Base-by-base conservation (phyloP, 1,140 invertebrate species). In the Rhagoletis zephyria region DNA sequence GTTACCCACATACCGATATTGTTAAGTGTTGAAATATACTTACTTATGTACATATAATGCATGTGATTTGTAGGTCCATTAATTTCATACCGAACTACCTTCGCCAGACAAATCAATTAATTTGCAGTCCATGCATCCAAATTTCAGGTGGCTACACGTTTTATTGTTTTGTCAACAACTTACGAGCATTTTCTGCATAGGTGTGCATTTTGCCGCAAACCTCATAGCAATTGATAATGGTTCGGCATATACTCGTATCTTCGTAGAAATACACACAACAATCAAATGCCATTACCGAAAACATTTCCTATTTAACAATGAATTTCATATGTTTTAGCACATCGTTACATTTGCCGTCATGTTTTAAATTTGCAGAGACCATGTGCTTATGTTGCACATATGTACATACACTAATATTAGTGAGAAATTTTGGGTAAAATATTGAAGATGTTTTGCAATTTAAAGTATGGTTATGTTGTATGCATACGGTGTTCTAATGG, bases 161-260 rank as follows among this genome's bases (percentile, higher is more conserved):
- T 81, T 59, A 81, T 59, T 7, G 0, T 1, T 81, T 81, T 59
- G 51, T 81, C 48, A 56, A 81, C 51, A 81, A 81, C 74, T 81
- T 16, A 81, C n/a, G 4, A 30, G 30, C 30, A 30, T 30, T 30
- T 30, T 3, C 42, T 48, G 4, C 30, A 67, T 40, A 0, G 14
- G 7, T 56, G 16, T 16, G 48, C 48, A 81, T 81, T 0, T 56
- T 81, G 74, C 16, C 9, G 48, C 2, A 81, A 81, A 81, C 74
- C n/a, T 48, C 45, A 81, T 16, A 81, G 48, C 40, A 56, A 81
- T 59, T 16, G 45, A 51, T 51, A 77, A n/a, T 19, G 14, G 42
- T 48, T n/a, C 0, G 2, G 3, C 12, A 4, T 63, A 12, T 16
- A 14, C n/a, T 4, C 3, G 42, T 45, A 16, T 4, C 70, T 48